These are phyloP conservation scores for Falcunculus frontatus DNA, from an alignment of 2,113 vertebrate genomes.

Conservation along the genomic window DNA sequence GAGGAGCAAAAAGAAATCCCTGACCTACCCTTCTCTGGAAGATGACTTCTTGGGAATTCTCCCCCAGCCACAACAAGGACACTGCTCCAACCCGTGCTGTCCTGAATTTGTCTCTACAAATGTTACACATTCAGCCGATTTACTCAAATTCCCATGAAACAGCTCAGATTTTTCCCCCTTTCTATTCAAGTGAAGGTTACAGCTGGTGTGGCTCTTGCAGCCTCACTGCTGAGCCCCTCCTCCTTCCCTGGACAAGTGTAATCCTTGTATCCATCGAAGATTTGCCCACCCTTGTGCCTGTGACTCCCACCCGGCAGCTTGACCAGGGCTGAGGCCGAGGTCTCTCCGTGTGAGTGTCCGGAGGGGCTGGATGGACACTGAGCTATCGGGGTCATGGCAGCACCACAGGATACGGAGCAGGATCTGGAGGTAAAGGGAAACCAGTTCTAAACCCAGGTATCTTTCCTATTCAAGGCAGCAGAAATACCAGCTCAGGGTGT, in stretches of 20 bases:
- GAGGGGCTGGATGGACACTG: background rate
- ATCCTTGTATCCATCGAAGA: fast-evolving
- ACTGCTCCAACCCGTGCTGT: fast-evolving
- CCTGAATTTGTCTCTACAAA: no score
- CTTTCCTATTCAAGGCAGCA: no score
- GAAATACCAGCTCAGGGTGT: no score
- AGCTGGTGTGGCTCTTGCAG: background rate
- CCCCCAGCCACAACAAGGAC: background rate
- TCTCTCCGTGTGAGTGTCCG: fast-evolving
- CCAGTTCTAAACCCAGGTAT: no score
- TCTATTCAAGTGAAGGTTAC: background rate
- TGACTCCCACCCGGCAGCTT: background rate
- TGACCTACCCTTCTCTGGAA: no score
- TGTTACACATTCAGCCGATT: fast-evolving
- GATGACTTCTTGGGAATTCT: background rate
- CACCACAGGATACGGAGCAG: no score
- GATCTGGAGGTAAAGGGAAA: no score
- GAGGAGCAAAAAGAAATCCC: background rate
- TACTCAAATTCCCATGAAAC: background rate
- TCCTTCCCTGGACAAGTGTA: background rate
- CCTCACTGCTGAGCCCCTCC: background rate
- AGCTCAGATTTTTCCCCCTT: background rate
- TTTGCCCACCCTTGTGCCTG: background rate
- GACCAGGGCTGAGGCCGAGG: background rate
- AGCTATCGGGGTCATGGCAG: no score